phyloP scores from a whole-genome alignment of 2,888 invertebrate species.

The Nysson spinosus region DNA sequence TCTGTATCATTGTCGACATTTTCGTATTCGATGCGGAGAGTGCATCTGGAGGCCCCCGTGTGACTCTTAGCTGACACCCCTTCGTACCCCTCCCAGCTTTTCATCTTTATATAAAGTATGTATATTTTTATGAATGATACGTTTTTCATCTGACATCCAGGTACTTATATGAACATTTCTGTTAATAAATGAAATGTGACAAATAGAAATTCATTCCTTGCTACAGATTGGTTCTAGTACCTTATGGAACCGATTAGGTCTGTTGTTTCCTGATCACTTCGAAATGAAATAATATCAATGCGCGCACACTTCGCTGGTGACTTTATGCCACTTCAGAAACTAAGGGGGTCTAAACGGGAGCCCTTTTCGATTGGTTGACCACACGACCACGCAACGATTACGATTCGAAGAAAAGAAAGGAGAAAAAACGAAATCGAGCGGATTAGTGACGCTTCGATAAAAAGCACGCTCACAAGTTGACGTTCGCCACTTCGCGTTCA shows the following conservation, averaged over 20 bases:
- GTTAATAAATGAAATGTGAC: too few relatives aligned
- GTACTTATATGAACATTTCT: too few relatives aligned
- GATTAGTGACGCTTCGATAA: slow-evolving; percentile 49
- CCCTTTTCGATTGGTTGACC: slow-evolving; percentile 12
- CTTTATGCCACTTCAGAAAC: not conserved
- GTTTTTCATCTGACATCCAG: not conserved
- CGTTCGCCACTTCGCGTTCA: slow-evolving; percentile 46
- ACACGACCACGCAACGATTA: slow-evolving; percentile 15
- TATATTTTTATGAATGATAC: too few relatives aligned
- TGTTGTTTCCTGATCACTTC: too few relatives aligned
- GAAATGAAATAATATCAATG: too few relatives aligned
- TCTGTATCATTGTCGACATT: slow-evolving; percentile 74
- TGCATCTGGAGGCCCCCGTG: slow-evolving; percentile 65
- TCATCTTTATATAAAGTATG: not conserved
- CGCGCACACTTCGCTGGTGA: too few relatives aligned
- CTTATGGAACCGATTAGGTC: too few relatives aligned
- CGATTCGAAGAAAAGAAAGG: slow-evolving; percentile 3
- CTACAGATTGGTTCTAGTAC: too few relatives aligned
- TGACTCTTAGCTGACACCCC: slow-evolving; percentile 1
- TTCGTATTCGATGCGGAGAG: slow-evolving; percentile 59
- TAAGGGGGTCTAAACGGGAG: not conserved
- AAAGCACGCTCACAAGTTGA: slow-evolving; percentile 32
- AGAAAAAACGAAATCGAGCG: slow-evolving; percentile 19
- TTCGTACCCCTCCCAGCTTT: not conserved
- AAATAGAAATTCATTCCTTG: too few relatives aligned